Evolutionary conservation across 2,113 vertebrate genomes (phyloP).

Genomic region (Callopanchax toddi): DNA sequence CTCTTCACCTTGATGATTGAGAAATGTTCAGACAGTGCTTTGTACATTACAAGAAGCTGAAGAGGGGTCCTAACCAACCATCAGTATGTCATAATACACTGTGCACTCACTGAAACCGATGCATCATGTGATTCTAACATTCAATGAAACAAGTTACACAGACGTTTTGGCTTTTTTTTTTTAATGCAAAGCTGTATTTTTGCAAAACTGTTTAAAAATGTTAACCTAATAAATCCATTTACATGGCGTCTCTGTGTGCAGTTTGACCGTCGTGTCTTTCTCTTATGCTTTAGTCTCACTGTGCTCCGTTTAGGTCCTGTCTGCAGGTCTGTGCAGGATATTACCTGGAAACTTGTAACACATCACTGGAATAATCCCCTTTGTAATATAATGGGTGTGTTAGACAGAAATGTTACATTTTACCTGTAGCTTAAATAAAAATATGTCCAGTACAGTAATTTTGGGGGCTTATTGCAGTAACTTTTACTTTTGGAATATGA

Average conservation of each 20-base stretch:
- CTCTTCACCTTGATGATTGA: too few species aligned
- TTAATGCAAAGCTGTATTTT: background rate
- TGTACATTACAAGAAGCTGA: background rate
- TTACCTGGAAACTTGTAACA: background rate
- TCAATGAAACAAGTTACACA: background rate
- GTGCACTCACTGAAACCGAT: background rate
- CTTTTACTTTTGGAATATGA: conserved; percentile 14
- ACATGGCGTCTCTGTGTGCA: background rate
- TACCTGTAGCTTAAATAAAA: too few species aligned
- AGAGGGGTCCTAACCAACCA: background rate
- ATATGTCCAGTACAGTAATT: too few species aligned
- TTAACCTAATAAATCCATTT: background rate
- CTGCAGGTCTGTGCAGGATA: background rate
- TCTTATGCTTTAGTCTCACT: background rate
- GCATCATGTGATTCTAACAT: too few species aligned
- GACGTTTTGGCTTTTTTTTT: background rate
- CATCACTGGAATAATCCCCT: background rate
- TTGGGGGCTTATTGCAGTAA: background rate
- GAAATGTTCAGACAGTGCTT: background rate
- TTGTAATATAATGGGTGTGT: background rate
- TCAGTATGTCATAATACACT: background rate
- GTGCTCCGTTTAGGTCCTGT: background rate
- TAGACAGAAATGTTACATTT: too few species aligned
- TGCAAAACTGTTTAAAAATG: background rate
- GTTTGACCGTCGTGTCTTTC: background rate